These are phyloP conservation scores for Sander vitreus DNA, from an alignment of 2,113 vertebrate genomes.

Conservation along the genomic window DNA sequence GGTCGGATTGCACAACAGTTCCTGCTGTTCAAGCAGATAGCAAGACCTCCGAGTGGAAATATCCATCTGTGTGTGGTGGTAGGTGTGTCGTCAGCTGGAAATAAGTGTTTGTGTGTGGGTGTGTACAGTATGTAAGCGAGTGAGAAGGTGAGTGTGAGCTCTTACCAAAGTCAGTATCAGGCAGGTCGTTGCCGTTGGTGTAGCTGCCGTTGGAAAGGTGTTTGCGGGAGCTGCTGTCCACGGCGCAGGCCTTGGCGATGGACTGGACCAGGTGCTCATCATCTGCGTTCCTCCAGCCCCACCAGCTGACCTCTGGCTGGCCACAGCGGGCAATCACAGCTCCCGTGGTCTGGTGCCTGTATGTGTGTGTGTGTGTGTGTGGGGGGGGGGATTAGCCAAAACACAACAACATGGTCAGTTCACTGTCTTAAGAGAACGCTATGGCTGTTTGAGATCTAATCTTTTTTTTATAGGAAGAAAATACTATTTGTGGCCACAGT, in stretches of 20 bases:
- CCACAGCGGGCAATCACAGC: slow-evolving; percentile 97
- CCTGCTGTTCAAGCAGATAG: slow-evolving; percentile 12
- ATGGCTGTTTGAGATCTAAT: background rate
- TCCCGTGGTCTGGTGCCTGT: slow-evolving; percentile 94
- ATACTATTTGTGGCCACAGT: background rate
- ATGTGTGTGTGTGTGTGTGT: background rate
- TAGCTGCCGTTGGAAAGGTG: slow-evolving; percentile 86
- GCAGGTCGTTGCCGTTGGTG: slow-evolving; percentile 88
- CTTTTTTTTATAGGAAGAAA: background rate
- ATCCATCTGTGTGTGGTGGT: background rate
- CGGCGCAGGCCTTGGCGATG: slow-evolving; percentile 94
- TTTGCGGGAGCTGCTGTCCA: slow-evolving; percentile 85
- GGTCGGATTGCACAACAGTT: slow-evolving; percentile 32
- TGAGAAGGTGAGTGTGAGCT: background rate
- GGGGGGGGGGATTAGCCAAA: background rate
- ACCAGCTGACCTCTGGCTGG: slow-evolving; percentile 99
- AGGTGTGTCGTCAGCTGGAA: slow-evolving; percentile 5
- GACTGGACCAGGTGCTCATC: slow-evolving; percentile 97
- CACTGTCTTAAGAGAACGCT: background rate
- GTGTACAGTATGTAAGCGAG: background rate
- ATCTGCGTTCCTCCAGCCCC: slow-evolving; percentile 98
- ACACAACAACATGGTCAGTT: background rate
- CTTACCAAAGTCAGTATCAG: slow-evolving; percentile 94
- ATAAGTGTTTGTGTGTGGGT: background rate
- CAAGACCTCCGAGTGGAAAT: background rate